Percentiles rank a stretch among this genome's conserved stretches.
These are phyloP conservation scores for Vollenhovia emeryi DNA, from an alignment of 1,140 invertebrate genomes.

Conservation along the genomic window DNA sequence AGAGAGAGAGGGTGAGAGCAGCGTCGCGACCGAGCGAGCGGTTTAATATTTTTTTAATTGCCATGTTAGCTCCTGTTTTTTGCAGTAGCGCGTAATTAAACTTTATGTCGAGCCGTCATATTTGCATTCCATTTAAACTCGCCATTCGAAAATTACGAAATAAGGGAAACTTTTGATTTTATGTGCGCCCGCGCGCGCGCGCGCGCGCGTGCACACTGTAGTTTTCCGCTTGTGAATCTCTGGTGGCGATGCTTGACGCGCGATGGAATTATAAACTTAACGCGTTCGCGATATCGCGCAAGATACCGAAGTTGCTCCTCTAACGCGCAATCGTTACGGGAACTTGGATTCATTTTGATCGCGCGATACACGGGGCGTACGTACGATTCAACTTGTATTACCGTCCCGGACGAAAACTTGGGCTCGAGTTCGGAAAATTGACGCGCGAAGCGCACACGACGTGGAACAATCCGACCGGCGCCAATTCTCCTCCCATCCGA, in stretches of 20 bases:
- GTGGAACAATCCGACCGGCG: background rate
- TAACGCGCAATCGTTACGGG: background rate
- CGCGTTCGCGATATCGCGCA: constrained; percentile 11
- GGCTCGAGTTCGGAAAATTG: background rate
- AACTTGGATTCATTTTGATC: background rate
- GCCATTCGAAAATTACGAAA: constrained; percentile 73
- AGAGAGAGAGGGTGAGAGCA: background rate
- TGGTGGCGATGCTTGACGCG: constrained; percentile 15
- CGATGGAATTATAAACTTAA: constrained; percentile 53
- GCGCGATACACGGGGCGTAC: background rate
- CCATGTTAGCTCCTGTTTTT: constrained; percentile 68
- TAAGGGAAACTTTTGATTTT: constrained; percentile 70
- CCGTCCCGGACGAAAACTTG: background rate
- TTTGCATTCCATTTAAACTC: constrained; percentile 73
- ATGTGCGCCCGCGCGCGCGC: constrained; percentile 47
- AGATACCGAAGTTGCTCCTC: background rate
- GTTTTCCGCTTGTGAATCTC: constrained; percentile 49
- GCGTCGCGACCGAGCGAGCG: constrained; percentile 52
- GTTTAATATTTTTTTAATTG: constrained; percentile 75
- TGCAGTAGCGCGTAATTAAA: constrained; percentile 72
- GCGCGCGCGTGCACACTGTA: constrained; percentile 10
- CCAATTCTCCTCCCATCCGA: background rate
- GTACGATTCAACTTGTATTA: background rate
- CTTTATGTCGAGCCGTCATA: constrained; percentile 74
- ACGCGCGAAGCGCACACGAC: background rate